phyloP scores from a whole-genome alignment of 2,888 invertebrate species.

The Achlya flavicornis region DNA sequence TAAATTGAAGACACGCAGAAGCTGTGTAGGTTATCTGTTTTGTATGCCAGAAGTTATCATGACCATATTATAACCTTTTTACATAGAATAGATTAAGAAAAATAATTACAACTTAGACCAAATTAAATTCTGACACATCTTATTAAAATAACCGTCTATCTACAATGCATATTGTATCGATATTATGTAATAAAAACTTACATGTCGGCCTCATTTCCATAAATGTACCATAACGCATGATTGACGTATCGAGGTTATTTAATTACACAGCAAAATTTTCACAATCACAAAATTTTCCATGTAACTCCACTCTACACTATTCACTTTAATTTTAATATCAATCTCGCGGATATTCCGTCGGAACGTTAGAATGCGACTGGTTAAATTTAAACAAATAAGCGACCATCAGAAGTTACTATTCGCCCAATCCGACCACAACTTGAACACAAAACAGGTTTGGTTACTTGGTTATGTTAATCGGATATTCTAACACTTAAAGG shows the following conservation, averaged over 20 bases:
- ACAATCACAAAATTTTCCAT: background rate
- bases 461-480: background rate
- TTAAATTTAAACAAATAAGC: background rate
- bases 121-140: too few species aligned
- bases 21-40: background rate
- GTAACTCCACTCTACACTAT: background rate
- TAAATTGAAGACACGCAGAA: background rate
- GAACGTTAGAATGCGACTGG: background rate
- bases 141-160: too few species aligned
- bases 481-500: background rate
- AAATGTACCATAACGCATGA: conserved; percentile 6
- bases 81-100: too few species aligned
- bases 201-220: background rate
- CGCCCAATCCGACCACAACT: background rate
- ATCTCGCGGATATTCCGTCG: background rate
- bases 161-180: too few species aligned
- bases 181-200: background rate
- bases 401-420: background rate
- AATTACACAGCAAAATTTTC: background rate
- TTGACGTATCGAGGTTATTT: background rate
- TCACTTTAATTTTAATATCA: background rate
- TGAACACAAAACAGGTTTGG: conserved; percentile 1
- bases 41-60: background rate
- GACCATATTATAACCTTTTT: background rate
- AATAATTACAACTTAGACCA: too few species aligned